Evolutionary conservation across 2,888 invertebrate genomes (phyloP), one percentile per base, ranked within the genome.

Genomic region (Craniophora ligustri): DNA sequence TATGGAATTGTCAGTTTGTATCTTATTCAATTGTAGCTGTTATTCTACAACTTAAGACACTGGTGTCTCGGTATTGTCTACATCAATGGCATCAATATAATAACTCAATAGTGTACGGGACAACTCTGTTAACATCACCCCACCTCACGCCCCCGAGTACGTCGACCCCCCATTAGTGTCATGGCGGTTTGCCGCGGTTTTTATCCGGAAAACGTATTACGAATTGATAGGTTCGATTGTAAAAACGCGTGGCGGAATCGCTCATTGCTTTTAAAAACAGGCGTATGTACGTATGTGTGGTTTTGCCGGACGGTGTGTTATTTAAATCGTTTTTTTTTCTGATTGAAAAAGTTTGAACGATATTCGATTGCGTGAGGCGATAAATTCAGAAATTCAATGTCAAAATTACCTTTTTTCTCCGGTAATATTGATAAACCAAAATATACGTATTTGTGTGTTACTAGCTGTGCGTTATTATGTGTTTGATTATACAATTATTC

Each of bases 91-190:
- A 26, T 26, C 10, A 7, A 26, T n/a, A 26, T 26, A n/a, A 26
- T 26, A 26, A 26, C n/a, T n/a, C 26, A 26, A 26, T 26, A 26
- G 4, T 54, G 63, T 68, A 62, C 31, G 35, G 46, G 23, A 64
- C 69, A 68, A 68, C 69, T 63, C 63, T 68, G 64, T 68, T 68
- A 54, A 39, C 32, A 39, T 28, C 31, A 23, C 26, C 50, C 14
- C 28, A 10, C n/a, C 15, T 16, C 15, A 6, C 10, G 10, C 5
- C 21, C 11, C 11, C 8, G 39, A 61, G 63, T 54, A 48, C 55
- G 63, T 54, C 64, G 55, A 62, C 69, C 64, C 32, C 31, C 11
- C 44, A 60, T 60, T 40, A 63, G 45, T 54, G 69, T 48, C 64
- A 48, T 30, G 64, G 34, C 26, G 39, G 31, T 44, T 61, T 67